Evolutionary conservation across 2,888 invertebrate genomes (phyloP).

Genomic region (Clanis bilineata): DNA sequence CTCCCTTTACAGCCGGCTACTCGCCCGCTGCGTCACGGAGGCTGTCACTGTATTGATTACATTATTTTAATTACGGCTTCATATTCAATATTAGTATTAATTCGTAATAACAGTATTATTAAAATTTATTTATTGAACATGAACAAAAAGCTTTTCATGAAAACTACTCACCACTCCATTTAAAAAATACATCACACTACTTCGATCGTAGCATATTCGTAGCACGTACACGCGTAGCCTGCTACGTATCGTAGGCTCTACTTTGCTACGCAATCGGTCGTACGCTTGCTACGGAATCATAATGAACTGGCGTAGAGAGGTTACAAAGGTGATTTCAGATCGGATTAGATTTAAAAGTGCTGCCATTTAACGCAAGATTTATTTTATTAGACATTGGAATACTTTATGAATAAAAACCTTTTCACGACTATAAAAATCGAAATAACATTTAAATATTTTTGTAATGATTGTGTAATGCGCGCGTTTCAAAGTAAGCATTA

Average conservation of each 20-base stretch:
- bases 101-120: no score
- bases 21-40: no score
- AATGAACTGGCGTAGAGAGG: background rate
- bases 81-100: background rate
- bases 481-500: no score
- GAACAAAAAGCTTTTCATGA: background rate
- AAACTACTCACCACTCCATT: background rate
- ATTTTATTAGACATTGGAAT: background rate
- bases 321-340: background rate
- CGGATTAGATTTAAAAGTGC: background rate
- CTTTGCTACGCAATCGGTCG: constrained; percentile 9
- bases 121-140: background rate
- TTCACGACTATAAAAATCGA: background rate
- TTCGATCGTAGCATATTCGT: constrained; percentile 22
- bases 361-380: no score
- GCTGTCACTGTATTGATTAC: no score
- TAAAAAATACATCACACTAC: background rate
- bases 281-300: background rate
- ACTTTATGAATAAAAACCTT: background rate
- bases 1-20: no score
- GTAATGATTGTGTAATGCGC: background rate
- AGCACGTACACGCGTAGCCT: constrained; percentile 19
- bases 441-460: background rate
- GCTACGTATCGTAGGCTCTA: constrained; percentile 1
- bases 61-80: background rate